Conservation (phyloP, 2,797 vertebrate species). For the Siniperca scherzeri region DNA sequence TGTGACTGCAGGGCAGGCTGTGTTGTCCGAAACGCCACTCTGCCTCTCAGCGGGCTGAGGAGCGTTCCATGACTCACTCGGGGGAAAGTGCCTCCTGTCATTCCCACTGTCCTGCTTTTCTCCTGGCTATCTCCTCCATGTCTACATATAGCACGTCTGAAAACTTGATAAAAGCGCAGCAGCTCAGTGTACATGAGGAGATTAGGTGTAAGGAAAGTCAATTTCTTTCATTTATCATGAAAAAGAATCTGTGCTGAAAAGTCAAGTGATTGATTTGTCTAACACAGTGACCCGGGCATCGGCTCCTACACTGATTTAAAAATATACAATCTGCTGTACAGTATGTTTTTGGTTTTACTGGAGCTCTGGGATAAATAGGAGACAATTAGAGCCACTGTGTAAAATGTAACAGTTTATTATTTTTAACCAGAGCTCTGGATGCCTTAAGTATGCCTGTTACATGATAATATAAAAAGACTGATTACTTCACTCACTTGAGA, state of each 20-base stretch:
- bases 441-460: not conserved
- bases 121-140: conserved; percentile 44
- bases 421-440: conserved; percentile 21
- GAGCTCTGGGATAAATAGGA: conserved; percentile 15
- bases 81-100: conserved; percentile 73
- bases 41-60: conserved; percentile 43
- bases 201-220: conserved; percentile 62
- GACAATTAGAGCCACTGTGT: not conserved
- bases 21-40: conserved; percentile 39
- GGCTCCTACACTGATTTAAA: conserved; percentile 16
- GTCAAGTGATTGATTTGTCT: conserved; percentile 41
- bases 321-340: conserved; percentile 9
- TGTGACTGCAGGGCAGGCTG: conserved; percentile 52
- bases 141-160: conserved; percentile 46
- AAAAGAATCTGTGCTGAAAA: conserved; percentile 50
- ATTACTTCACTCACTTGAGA: not conserved
- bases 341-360: conserved; percentile 23
- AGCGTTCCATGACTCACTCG: conserved; percentile 79
- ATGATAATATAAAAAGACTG: conserved; percentile 7
- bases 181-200: conserved; percentile 46
- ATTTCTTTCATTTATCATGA: conserved; percentile 70
- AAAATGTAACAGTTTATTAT: conserved; percentile 22
- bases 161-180: conserved; percentile 47
- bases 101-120: conserved; percentile 47
- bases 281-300: conserved; percentile 24